Base-by-base conservation (phyloP, 2,113 vertebrate genomes). In the Stegastes partitus region DNA sequence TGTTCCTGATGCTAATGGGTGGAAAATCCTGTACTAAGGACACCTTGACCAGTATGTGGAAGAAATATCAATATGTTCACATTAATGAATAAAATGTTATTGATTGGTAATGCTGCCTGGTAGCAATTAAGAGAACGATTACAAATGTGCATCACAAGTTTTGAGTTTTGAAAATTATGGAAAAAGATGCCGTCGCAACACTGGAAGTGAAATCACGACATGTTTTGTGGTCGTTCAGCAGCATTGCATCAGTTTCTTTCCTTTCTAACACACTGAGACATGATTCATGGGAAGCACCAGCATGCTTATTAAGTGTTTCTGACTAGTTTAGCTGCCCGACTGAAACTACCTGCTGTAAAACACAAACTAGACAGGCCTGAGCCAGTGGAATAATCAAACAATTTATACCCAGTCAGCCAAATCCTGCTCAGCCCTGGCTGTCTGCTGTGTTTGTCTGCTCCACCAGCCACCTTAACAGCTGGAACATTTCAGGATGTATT, bases 351-450 rank as follows among this genome's bases (percentile, higher is more conserved):
- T 10, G 49, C 23, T 55, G 19, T 55, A 22, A 53, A 63, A 47
- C 39, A 39, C 11, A 11, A 16, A 15, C 28, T 50, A 16, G 12
- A 59, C 55, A 49, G 21, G 42, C 55, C 42, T 23, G 8, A 49
- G 55, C 23, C 25, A 44, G 23, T 39, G n/a, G 21, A 39, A 50
- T 50, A 26, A 39, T 34, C 31, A 34, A 34, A n/a, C 15, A 28
- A n/a, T 75, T 66, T 42, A 66, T 49, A 49, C n/a, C 26, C 26
- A 55, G 11, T 25, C 72, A 34, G 21, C 16, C 21, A 49, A 63
- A 75, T 45, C 15, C 26, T 67, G 22, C 25, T 59, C 11, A 2
- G 45, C 12, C 53, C 54, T n/a, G 34, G 18, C 47, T 44, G 31
- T 50, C 22, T n/a, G 44, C 18, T 39, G 3, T 37, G 54, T 19